Evolutionary conservation across 2,797 vertebrate genomes (phyloP).

Genomic region (Halcyon smyrnensis): DNA sequence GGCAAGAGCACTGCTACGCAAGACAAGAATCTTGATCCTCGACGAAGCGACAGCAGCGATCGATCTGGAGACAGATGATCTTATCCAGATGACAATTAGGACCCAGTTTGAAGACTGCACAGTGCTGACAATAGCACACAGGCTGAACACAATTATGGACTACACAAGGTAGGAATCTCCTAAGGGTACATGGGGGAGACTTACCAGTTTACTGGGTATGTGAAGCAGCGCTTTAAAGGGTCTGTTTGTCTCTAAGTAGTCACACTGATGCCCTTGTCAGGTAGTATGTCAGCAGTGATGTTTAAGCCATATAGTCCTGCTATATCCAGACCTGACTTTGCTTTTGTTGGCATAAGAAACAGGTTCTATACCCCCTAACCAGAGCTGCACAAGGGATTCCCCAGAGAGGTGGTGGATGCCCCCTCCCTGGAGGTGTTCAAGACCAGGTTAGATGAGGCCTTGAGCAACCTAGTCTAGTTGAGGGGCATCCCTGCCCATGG

Average conservation of each 20-base stretch:
- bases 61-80: constrained; percentile 94
- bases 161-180: constrained; percentile 87
- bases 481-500: no score
- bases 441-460: no score
- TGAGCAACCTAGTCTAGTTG: no score
- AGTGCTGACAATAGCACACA: constrained; percentile 95
- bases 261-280: not conserved
- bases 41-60: constrained; percentile 96
- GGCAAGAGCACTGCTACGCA: constrained; percentile 93
- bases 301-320: not conserved
- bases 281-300: not conserved
- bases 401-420: no score
- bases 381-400: not conserved
- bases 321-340: not conserved
- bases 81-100: constrained; percentile 95
- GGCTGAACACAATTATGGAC: constrained; percentile 98
- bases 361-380: not conserved
- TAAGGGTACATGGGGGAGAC: accelerated
- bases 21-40: constrained; percentile 90
- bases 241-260: not conserved
- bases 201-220: accelerated
- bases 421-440: no score
- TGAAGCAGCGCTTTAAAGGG: not conserved
- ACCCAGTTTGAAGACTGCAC: constrained; percentile 94
- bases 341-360: not conserved